Evolutionary conservation across 2,797 vertebrate species (phyloP).

Genomic region (Microctenopoma stevenorrisi): DNA sequence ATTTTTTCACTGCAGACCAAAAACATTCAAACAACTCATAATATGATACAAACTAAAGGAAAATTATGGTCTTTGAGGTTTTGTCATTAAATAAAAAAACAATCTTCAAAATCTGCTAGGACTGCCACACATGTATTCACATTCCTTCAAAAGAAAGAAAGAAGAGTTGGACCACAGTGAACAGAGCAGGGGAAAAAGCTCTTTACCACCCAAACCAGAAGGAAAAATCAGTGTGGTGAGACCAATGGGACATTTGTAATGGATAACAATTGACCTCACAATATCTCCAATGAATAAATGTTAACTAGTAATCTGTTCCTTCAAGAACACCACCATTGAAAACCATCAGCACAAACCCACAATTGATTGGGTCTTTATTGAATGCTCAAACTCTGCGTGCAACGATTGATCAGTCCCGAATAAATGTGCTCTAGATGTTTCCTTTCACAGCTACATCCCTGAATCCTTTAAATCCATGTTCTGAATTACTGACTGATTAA

Average conservation of each 20-base stretch:
- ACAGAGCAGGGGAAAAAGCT: slow-evolving; percentile 56
- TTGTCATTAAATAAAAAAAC: slow-evolving; percentile 11
- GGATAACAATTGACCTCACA: slow-evolving; percentile 91
- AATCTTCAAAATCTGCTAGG: background rate
- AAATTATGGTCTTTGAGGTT: slow-evolving; percentile 1
- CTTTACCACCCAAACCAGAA: slow-evolving; percentile 43
- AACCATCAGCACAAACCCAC: slow-evolving; percentile 75
- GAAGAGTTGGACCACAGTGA: slow-evolving; percentile 22
- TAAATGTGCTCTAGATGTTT: slow-evolving; percentile 90
- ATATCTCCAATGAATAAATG: slow-evolving; percentile 92
- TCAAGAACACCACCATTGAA: slow-evolving; percentile 87
- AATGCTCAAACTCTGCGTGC: slow-evolving; percentile 88
- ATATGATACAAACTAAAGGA: slow-evolving; percentile 3
- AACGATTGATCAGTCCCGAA: slow-evolving; percentile 96
- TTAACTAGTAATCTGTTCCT: slow-evolving; percentile 94
- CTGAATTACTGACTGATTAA: slow-evolving; percentile 71
- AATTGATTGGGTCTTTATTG: slow-evolving; percentile 95
- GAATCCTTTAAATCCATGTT: slow-evolving; percentile 34
- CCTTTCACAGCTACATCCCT: slow-evolving; percentile 77
- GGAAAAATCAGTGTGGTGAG: slow-evolving; percentile 86
- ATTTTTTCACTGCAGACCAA: slow-evolving; percentile 3
- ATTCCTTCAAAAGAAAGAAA: slow-evolving; percentile 36
- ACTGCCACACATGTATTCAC: slow-evolving; percentile 18
- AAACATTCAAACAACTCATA: background rate
- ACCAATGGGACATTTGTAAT: slow-evolving; percentile 90